Evolutionary conservation across 2,888 invertebrate genomes (phyloP).

Genomic region (Stramonita haemastoma): DNA sequence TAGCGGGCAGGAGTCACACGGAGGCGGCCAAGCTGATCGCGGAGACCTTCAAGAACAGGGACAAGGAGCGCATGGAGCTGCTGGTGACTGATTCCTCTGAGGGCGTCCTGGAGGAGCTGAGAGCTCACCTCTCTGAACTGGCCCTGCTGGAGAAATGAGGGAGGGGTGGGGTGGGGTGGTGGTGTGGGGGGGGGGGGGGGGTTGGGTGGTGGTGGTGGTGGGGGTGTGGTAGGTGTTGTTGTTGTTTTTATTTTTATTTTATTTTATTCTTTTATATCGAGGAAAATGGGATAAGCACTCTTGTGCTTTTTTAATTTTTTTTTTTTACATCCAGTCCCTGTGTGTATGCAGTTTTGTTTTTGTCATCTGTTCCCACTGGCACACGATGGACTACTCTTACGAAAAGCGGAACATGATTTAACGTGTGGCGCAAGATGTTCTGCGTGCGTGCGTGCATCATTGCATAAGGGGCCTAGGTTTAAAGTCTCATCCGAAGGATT

Average conservation of each 20-base stretch:
- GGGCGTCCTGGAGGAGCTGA: conserved; percentile 46
- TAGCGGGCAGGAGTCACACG: conserved; percentile 88
- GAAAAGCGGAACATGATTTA: too few relatives aligned
- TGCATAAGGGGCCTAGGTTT: conserved; percentile 89
- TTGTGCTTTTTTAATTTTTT: too few relatives aligned
- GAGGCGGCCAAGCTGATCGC: conserved; percentile 95
- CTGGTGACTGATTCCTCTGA: conserved; percentile 82
- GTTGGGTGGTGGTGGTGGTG: too few relatives aligned
- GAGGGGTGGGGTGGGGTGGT: not conserved
- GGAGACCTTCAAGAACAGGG: conserved; percentile 93
- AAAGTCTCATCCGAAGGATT: conserved; percentile 93
- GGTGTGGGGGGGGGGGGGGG: not conserved
- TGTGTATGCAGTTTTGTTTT: too few relatives aligned
- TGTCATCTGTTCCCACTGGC: too few relatives aligned
- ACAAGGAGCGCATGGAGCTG: conserved; percentile 93
- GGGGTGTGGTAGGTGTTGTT: too few relatives aligned
- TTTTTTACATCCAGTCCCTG: too few relatives aligned
- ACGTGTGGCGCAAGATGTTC: too few relatives aligned
- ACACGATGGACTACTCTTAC: too few relatives aligned
- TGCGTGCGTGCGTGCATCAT: conserved; percentile 96
- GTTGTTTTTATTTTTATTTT: too few relatives aligned
- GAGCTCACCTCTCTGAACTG: conserved; percentile 32
- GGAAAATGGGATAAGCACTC: too few relatives aligned
- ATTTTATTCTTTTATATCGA: too few relatives aligned
- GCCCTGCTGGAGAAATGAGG: not conserved